Percentiles rank a stretch among this genome's conserved stretches.
Conservation (phyloP, 2,113 vertebrate genomes). For the Asarcornis scutulata region DNA sequence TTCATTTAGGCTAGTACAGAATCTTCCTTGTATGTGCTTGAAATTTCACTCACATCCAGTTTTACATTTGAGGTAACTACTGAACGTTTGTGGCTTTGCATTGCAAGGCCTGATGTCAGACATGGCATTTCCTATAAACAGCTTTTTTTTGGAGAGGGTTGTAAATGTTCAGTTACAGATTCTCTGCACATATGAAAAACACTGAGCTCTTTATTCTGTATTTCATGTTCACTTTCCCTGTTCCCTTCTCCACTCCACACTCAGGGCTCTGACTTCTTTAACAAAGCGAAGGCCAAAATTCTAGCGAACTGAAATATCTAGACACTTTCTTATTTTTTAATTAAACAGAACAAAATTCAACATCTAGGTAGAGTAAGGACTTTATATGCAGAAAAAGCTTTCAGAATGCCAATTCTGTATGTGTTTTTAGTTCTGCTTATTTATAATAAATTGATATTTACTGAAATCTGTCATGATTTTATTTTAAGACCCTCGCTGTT, state of each 20-base stretch:
- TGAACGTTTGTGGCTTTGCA: not conserved
- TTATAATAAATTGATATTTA: slow-evolving; percentile 11
- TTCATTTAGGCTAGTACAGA: not conserved
- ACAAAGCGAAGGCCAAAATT: not conserved
- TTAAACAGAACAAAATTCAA: not conserved
- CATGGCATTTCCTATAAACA: not conserved
- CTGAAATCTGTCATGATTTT: not conserved
- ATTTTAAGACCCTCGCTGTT: slow-evolving; percentile 25
- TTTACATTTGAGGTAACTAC: not conserved
- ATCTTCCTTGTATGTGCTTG: not conserved
- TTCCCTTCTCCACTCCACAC: not conserved
- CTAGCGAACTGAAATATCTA: not conserved
- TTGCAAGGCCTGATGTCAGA: not conserved
- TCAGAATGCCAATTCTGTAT: not conserved
- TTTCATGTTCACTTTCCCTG: not conserved
- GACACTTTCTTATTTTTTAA: not conserved
- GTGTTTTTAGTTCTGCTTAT: not conserved
- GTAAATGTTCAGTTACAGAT: not conserved
- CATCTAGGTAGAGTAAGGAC: not conserved
- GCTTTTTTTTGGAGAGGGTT: not conserved
- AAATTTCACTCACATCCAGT: not conserved
- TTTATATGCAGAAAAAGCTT: not conserved
- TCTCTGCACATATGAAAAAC: not conserved
- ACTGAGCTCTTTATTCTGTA: not conserved
- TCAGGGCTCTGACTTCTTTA: not conserved